A percentile compares a stretch with the other conserved stretches of the same genome.
phyloP scores from a whole-genome alignment of 2,888 invertebrate species.

The Chaitophorus viminalis region DNA sequence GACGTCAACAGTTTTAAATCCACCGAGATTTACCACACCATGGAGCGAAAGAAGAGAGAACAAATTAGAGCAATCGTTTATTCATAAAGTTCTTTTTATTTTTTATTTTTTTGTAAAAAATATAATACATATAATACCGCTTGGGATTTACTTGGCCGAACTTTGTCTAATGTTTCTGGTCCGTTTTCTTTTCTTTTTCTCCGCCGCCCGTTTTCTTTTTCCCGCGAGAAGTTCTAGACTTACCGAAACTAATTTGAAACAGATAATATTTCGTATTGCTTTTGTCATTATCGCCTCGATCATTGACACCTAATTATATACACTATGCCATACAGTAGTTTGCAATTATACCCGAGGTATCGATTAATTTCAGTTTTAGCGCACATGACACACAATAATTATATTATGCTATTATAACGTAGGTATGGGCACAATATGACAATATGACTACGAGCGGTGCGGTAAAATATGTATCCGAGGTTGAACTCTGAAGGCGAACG shows the following conservation, averaged over 20 bases:
- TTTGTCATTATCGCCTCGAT: constrained; percentile 42
- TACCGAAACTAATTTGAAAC: constrained; percentile 44
- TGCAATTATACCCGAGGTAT: background rate
- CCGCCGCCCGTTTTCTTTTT: too few relatives aligned
- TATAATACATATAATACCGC: background rate
- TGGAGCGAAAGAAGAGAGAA: background rate
- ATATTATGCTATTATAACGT: too few relatives aligned
- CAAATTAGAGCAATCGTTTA: constrained; percentile 42
- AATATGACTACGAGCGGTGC: too few relatives aligned
- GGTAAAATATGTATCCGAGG: too few relatives aligned
- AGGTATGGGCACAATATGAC: too few relatives aligned
- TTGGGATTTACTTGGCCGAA: constrained; percentile 12
- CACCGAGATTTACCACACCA: background rate
- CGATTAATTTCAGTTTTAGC: constrained; percentile 18
- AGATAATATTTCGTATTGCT: constrained; percentile 44
- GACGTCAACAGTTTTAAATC: background rate
- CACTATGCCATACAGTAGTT: background rate
- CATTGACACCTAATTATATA: constrained; percentile 18
- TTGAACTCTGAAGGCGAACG: background rate
- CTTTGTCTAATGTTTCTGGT: constrained; percentile 18
- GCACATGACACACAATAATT: background rate
- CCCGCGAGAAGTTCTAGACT: constrained; percentile 23
- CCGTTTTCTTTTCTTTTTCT: background rate
- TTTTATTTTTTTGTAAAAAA: too few relatives aligned
- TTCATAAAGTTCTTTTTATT: constrained; percentile 47